Evolutionary conservation across 64 coral and sea anemone genomes (phyloP).

Genomic region (Dendronephthya gigantea): DNA sequence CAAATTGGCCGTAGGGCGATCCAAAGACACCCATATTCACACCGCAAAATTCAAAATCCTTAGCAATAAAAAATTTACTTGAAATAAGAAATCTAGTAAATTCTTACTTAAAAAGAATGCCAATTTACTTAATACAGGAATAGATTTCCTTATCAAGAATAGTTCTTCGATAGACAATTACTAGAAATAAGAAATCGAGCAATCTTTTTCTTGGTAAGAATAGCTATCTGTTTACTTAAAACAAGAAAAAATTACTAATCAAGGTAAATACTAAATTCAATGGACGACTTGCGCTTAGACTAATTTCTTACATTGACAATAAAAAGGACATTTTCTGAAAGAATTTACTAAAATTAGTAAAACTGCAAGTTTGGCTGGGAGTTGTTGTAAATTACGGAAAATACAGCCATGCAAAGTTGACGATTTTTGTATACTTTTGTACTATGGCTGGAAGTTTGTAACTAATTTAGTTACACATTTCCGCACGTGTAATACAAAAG

Average conservation of each 20-base stretch:
- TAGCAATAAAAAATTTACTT: background rate
- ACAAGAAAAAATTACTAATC: background rate
- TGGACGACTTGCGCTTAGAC: background rate
- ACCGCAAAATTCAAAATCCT: background rate
- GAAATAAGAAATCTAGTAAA: background rate
- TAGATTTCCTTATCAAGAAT: background rate
- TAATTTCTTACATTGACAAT: too few relatives aligned
- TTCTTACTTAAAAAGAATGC: background rate
- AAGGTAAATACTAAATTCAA: too few relatives aligned
- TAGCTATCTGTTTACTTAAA: background rate
- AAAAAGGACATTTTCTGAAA: background rate
- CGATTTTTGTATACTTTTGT: too few relatives aligned
- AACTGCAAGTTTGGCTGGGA: too few relatives aligned
- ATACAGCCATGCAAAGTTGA: too few relatives aligned
- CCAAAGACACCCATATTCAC: slow-evolving; percentile 7
- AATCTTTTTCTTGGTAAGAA: background rate
- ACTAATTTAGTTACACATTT: too few relatives aligned
- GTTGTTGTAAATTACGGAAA: too few relatives aligned
- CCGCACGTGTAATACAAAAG: too few relatives aligned
- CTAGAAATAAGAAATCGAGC: background rate
- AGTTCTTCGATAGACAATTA: background rate
- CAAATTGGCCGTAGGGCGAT: background rate
- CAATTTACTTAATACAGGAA: background rate
- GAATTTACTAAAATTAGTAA: background rate
- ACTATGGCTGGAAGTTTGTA: too few relatives aligned